Evolutionary conservation across 1,140 invertebrate genomes (phyloP).

Genomic region (Pseudomyrmex pallidus): DNA sequence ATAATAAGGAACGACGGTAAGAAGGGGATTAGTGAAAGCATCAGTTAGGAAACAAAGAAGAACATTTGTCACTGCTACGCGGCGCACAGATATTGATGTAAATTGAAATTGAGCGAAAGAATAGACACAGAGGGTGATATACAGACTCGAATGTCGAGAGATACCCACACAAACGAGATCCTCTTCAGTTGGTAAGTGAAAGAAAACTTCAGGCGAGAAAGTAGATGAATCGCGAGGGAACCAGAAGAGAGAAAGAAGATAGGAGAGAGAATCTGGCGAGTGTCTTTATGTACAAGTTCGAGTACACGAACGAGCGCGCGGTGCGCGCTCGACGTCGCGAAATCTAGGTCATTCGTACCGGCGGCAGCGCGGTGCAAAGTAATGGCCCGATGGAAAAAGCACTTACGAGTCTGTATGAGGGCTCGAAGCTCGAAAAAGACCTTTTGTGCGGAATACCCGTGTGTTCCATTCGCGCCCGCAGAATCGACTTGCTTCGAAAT

Average conservation of each 20-base stretch:
- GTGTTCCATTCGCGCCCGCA: slow-evolving; percentile 30
- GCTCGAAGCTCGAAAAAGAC: slow-evolving; percentile 22
- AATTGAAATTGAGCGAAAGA: not conserved
- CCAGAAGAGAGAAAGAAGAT: not conserved
- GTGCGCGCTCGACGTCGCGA: slow-evolving; percentile 17
- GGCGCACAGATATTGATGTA: not conserved
- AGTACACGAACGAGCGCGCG: not conserved
- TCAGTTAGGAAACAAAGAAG: not conserved
- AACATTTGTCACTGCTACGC: not conserved
- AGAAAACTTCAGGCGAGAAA: slow-evolving; percentile 29
- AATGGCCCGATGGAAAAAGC: slow-evolving; percentile 62
- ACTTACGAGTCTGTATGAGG: slow-evolving; percentile 1
- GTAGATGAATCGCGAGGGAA: slow-evolving; percentile 37
- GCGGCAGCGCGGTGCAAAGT: slow-evolving; percentile 30
- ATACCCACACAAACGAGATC: not conserved
- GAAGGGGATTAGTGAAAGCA: not conserved
- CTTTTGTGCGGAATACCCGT: slow-evolving; percentile 57
- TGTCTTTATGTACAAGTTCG: slow-evolving; percentile 57
- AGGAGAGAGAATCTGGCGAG: slow-evolving; percentile 11
- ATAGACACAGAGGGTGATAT: not conserved
- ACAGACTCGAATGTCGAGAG: not conserved
- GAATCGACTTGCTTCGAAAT: slow-evolving; percentile 52
- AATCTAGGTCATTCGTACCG: slow-evolving; percentile 67
- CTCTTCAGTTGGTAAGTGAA: slow-evolving; percentile 1
- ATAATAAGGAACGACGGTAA: not conserved